A percentile compares a stretch with the other conserved stretches of the same genome.
phyloP scores from a whole-genome alignment of 1,140 invertebrate species.

The Cydia strobilella region DNA sequence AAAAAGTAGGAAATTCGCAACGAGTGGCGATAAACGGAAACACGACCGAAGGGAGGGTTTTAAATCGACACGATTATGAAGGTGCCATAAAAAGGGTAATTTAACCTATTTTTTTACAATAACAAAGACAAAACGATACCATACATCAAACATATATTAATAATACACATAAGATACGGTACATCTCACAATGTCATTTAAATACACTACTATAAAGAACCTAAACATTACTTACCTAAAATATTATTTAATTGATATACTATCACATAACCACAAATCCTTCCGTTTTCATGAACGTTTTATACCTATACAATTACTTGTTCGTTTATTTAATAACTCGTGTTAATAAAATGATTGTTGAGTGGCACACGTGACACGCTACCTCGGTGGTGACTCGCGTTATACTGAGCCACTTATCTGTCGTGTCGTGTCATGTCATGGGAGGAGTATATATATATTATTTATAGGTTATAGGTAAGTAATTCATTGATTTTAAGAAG shows the following conservation, averaged over 20 bases:
- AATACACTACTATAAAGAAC: no score
- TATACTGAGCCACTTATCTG: conserved; percentile 15
- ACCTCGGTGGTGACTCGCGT: neutral
- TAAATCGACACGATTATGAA: no score
- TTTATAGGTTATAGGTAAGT: neutral
- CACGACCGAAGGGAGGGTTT: no score
- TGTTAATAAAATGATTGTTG: conserved; percentile 6
- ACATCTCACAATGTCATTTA: no score
- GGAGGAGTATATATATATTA: conserved; percentile 6
- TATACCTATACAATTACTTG: neutral
- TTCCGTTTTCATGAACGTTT: neutral
- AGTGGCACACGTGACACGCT: neutral
- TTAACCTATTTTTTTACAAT: no score
- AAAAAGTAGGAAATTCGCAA: no score
- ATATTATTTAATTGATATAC: neutral
- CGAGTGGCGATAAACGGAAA: no score
- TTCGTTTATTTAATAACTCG: neutral
- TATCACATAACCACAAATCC: neutral
- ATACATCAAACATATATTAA: no score
- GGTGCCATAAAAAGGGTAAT: no score
- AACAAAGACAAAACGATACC: no score
- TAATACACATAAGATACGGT: no score
- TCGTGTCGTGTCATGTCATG: neutral
- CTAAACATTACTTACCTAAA: no score
- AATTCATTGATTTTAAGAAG: neutral